Evolutionary conservation across 2,113 vertebrate genomes (phyloP).

Genomic region (Halcyon malimbica): DNA sequence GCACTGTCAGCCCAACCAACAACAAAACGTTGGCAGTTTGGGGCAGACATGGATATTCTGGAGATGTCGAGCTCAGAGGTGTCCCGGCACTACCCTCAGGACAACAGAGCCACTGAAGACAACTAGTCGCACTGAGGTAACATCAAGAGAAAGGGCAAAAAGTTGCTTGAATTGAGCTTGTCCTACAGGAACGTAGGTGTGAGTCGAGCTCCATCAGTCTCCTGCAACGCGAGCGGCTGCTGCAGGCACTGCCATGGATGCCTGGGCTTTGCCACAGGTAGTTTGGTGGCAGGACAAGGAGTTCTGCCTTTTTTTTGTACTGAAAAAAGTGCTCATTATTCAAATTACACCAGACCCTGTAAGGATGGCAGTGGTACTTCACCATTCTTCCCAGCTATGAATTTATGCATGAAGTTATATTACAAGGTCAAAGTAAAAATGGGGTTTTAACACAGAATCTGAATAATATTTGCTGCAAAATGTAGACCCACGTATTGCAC

Average conservation of each 20-base stretch:
- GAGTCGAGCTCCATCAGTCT: background rate
- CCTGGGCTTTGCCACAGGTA: background rate
- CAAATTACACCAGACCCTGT: background rate
- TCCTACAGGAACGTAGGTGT: background rate
- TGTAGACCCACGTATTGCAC: background rate
- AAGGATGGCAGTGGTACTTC: background rate
- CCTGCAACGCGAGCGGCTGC: background rate
- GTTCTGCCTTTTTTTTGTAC: background rate
- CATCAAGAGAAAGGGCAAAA: background rate
- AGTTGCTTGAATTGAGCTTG: background rate
- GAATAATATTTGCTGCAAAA: background rate
- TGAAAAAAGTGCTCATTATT: background rate
- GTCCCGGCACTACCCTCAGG: background rate
- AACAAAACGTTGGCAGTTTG: background rate
- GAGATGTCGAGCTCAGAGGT: background rate
- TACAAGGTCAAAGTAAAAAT: background rate
- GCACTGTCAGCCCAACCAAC: background rate
- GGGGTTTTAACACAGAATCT: background rate
- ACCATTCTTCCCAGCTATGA: background rate
- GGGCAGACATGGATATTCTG: background rate
- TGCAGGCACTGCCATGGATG: background rate
- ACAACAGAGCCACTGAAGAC: background rate
- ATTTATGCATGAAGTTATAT: background rate
- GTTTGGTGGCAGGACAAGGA: background rate
- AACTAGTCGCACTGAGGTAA: background rate